Evolutionary conservation across 2,888 invertebrate genomes (phyloP), one percentile per base, ranked within the genome.

Genomic region (Machimus rusticus): DNA sequence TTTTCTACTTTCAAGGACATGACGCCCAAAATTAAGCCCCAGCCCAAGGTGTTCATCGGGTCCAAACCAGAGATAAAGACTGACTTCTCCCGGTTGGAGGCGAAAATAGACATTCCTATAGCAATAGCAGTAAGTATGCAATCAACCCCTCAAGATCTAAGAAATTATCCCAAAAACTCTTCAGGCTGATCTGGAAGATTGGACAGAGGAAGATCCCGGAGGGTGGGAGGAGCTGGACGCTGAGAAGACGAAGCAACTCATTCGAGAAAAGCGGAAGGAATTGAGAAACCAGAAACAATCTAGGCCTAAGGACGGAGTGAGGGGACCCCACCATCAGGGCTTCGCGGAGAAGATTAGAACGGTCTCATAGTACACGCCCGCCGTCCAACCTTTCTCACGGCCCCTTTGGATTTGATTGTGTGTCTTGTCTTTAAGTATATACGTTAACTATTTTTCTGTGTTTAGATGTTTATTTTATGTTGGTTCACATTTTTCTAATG

Each of bases 21-120:
- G 94, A 92, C 94, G 39, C 95, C 95, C 12, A 93, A 93, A 88
- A 95, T 95, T 55, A 94, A 94, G 19, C 94, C 93, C 86, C 95
- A 95, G 90, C 92, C 93, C 0, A 95, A 94, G 91, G 90, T 95
- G 79, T 92, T 94, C 85, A 91, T 95, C 37, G 92, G 91, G 85
- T 92, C 92, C 87, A 92, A 92, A 76, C 84, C 88, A 23, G 88
- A 84, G 23, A 87, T 89, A 86, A 90, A 90, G 79, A 90, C 90
- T 86, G 92, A 93, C 88, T 92, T 93, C 39, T 92, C 93, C 5
- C 93, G 94, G 88, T 92, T 94, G 89, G 93, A 93, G 85, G 93
- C 94, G 3, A 91, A 91, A 57, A 91, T 92, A 28, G 92, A 93
- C 90, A 92, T 93, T 86, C 91, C 93, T 9, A 93, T 93, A 66